Percentiles rank a stretch among this genome's conserved stretches.
phyloP scores from a whole-genome alignment of 1,140 invertebrate genomes.

The Monochamus saltuarius region DNA sequence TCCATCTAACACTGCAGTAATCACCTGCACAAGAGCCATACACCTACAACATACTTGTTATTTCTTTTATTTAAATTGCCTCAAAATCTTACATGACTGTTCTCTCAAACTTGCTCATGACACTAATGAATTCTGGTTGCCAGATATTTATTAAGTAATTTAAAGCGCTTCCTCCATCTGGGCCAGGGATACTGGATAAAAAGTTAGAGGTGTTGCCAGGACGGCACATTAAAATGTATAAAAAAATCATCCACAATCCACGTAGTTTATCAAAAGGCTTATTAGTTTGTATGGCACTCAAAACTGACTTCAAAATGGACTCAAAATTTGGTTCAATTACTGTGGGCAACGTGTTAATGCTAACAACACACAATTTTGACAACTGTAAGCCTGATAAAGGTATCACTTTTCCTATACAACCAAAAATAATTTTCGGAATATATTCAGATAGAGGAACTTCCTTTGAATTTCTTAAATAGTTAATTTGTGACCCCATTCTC shows the following conservation, averaged over 20 bases:
- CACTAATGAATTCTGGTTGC: slow-evolving; percentile 10
- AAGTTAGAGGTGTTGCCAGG: slow-evolving; percentile 12
- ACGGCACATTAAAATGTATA: slow-evolving; percentile 23
- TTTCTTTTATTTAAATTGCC: too few relatives aligned
- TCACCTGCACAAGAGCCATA: too few relatives aligned
- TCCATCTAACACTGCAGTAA: too few relatives aligned
- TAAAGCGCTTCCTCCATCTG: slow-evolving; percentile 27
- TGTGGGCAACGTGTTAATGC: slow-evolving; percentile 13
- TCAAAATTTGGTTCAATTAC: slow-evolving; percentile 24
- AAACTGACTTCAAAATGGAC: slow-evolving; percentile 14
- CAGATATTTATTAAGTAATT: slow-evolving; percentile 22
- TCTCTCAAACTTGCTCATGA: slow-evolving; percentile 15
- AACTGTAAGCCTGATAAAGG: too few relatives aligned
- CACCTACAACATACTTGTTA: too few relatives aligned
- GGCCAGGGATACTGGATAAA: slow-evolving; percentile 23
- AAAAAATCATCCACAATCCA: slow-evolving; percentile 19
- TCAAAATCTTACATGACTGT: slow-evolving; percentile 25
- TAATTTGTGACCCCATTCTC: too few relatives aligned
- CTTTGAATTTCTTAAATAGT: too few relatives aligned
- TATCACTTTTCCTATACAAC: too few relatives aligned
- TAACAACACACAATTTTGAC: slow-evolving; percentile 8
- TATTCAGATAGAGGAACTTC: too few relatives aligned
- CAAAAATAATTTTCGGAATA: too few relatives aligned
- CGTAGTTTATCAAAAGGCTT: slow-evolving; percentile 5
- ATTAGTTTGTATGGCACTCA: slow-evolving; percentile 10